Evolutionary conservation across 2,797 vertebrate genomes (phyloP), one percentile per base, ranked within the genome.

Genomic region (Trachurus trachurus): DNA sequence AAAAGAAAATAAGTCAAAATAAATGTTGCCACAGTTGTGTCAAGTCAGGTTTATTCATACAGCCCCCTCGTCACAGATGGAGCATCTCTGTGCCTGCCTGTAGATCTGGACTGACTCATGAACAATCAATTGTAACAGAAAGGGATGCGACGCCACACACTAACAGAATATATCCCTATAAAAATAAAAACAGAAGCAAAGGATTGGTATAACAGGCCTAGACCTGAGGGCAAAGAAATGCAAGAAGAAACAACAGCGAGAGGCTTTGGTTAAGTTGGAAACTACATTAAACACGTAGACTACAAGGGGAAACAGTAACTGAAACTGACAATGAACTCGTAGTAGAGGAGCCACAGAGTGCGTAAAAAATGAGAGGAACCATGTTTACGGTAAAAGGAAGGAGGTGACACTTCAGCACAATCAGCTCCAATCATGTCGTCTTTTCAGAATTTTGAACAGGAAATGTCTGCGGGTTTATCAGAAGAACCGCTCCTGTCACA

Each of bases 61-160:
- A 45, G 44, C n/a, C 26, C 26, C 2, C 5, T 67, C 22, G 22
- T 49, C 21, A n/a, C 42, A 19, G 22, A 15, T 9, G 57, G 10
- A 37, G 37, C 45, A 39, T 52, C 13, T 52, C 13, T 39, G 2
- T 45, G 59, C 49, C 8, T 42, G 21, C 29, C 37, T 47, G n/a
- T 44, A 63, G 9, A 71, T 49, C 21, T 68, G 49, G n/a, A 31
- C 58, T 56, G 42, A 73, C 16, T 71, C 53, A 34, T 63, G 16
- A 29, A 4, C 37, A 72, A 19, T 50, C 54, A 42, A 7, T 44
- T 1, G 10, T n/a, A 39, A 63, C 71, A 58, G 9, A 69, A 29
- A 77, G 34, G 31, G 11, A 74, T 45, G 47, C 39, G 42, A 21
- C 63, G 49, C 17, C 19, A 53, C 8, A 13, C 40, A 6, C 34